These are phyloP conservation scores for Geococcyx californianus DNA, from an alignment of 2,113 vertebrate genomes.

Conservation along the genomic window DNA sequence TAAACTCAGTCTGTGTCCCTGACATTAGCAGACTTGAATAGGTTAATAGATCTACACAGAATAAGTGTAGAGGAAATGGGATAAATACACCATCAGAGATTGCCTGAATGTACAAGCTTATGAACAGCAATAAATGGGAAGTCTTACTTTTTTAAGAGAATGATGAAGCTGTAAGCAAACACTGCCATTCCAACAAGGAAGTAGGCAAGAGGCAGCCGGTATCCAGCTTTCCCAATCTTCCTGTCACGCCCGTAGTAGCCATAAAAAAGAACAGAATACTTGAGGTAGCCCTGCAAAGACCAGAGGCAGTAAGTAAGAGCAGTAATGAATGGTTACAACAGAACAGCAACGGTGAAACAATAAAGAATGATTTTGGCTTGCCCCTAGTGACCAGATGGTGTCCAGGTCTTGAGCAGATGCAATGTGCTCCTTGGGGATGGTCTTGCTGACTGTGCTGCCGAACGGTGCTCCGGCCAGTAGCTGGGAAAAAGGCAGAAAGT, in stretches of 20 bases:
- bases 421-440: slow-evolving; percentile 85
- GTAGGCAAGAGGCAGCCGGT: slow-evolving; percentile 92
- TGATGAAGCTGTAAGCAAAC: slow-evolving; percentile 97
- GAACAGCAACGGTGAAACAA: fast-evolving
- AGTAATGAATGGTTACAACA: not conserved
- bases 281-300: slow-evolving; percentile 90
- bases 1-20: not conserved
- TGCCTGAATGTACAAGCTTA: not conserved
- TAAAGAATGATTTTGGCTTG: slow-evolving; percentile 65
- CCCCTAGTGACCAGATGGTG: slow-evolving; percentile 99
- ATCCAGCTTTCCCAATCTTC: slow-evolving; percentile 91
- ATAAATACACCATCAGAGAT: not conserved
- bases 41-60: not conserved
- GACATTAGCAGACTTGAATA: not conserved
- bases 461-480: slow-evolving; percentile 91
- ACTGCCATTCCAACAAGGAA: slow-evolving; percentile 98
- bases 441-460: slow-evolving; percentile 91
- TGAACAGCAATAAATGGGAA: not conserved
- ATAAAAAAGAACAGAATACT: slow-evolving; percentile 96
- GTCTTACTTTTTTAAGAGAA: slow-evolving; percentile 92
- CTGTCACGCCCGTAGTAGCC: slow-evolving; percentile 93
- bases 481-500: slow-evolving; percentile 66
- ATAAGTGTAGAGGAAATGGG: not conserved
- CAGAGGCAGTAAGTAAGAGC: not conserved
- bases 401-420: slow-evolving; percentile 92